Evolutionary conservation across 1,140 invertebrate species (phyloP).

Genomic region (Zeugodacus cucurbitae): DNA sequence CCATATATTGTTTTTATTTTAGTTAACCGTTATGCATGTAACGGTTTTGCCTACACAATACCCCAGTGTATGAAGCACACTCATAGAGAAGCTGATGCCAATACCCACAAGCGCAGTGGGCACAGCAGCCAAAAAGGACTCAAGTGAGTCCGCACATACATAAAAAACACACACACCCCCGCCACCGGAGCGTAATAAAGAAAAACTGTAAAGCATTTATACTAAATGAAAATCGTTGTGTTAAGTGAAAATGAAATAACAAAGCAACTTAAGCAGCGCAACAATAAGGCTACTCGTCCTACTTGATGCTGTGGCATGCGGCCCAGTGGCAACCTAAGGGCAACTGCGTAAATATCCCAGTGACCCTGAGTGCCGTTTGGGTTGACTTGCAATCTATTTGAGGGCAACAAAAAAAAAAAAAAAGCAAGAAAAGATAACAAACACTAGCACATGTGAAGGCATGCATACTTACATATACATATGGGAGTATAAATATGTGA

Average conservation of each 20-base stretch:
- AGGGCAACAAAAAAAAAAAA: not conserved
- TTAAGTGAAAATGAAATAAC: constrained; percentile 33
- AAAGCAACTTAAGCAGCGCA: constrained; percentile 4
- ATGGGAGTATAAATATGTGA: too few species aligned
- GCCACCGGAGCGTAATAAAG: not conserved
- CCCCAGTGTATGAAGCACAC: not conserved
- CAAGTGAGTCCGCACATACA: not conserved
- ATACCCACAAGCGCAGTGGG: not conserved
- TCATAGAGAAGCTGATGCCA: not conserved
- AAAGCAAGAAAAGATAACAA: too few species aligned
- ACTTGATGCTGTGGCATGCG: not conserved
- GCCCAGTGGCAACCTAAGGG: not conserved
- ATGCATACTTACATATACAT: not conserved
- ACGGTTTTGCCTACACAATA: not conserved
- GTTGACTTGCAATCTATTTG: constrained; percentile 2
- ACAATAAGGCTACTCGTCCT: not conserved
- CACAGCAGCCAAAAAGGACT: not conserved
- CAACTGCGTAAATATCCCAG: not conserved
- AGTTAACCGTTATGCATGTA: not conserved
- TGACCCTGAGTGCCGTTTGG: not conserved
- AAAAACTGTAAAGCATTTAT: not conserved
- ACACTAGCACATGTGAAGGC: too few species aligned
- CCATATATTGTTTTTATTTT: not conserved
- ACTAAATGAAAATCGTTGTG: constrained; percentile 9
- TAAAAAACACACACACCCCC: not conserved